Base-by-base conservation (phyloP, 2,797 vertebrate genomes). In the Notolepis coatsorum region DNA sequence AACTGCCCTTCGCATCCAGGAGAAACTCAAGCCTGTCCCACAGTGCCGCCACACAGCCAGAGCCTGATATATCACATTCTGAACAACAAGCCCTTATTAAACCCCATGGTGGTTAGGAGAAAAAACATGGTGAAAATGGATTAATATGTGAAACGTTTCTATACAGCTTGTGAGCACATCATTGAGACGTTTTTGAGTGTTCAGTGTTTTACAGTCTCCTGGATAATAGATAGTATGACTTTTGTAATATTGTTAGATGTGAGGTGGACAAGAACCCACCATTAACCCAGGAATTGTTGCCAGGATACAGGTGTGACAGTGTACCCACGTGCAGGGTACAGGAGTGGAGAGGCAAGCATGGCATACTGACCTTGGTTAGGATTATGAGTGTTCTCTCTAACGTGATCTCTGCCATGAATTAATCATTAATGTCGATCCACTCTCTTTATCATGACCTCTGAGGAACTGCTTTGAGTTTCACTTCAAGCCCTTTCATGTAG, bases 1-100 rank as follows among this genome's bases (percentile, higher is more conserved):
- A 89, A 80, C 80, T 86, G 85, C 76, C 88, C 87, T 89, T 89
- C 84, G 77, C 73, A 69, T 82, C 49, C 65, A 47, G 60, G 59
- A 80, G 76, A 78, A 78, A 85, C 79, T 71, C 63, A 21, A 71
- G 63, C 60, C 67, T 41, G 35, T 59, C 54, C 67, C 69, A 75
- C 76, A 65, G 58, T 79, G 69, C 72, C 71, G 68, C 66, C 48
- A 30, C 41, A 64, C 59, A 75, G 49, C 18, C 43, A 61, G 12
- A 45, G n/a, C 56, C 33, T 49, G 47, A 68, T 60, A 61, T 48
- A 67, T 69, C 64, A 67, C 27, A 3, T 69, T 72, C 20, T 51
- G 25, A 49, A 69, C 43, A 47, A 48, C 20, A n/a, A n/a, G n/a
- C n/a, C n/a, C n/a, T n/a, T n/a, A n/a, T n/a, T n/a, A n/a, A n/a